Percentiles rank a stretch among this genome's conserved stretches.
These are phyloP conservation scores for Rhizomys pruinosus DNA, from an alignment of 2,113 vertebrate genomes.

Conservation along the genomic window DNA sequence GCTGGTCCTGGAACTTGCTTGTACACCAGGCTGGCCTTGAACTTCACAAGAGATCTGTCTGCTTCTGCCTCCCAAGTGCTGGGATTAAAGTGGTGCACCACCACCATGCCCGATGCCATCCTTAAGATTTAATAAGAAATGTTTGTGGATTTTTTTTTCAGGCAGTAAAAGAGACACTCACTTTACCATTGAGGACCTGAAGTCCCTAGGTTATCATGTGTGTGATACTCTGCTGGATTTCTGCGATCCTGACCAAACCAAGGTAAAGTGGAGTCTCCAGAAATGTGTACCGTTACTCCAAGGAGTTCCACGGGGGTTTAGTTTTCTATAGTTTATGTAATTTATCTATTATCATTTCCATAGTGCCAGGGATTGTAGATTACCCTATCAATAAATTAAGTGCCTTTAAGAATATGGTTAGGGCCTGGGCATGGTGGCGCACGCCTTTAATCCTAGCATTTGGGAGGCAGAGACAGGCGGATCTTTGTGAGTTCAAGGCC, in stretches of 20 bases:
- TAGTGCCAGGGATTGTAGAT: not conserved
- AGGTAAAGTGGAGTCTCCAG: conserved; percentile 85
- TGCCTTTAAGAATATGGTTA: not conserved
- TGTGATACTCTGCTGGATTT: conserved; percentile 96
- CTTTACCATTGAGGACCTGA: conserved; percentile 91
- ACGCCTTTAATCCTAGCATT: too few species aligned
- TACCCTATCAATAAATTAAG: not conserved
- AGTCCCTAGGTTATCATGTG: conserved; percentile 91
- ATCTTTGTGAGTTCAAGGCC: too few species aligned
- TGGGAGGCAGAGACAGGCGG: too few species aligned
- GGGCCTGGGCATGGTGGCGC: too few species aligned
- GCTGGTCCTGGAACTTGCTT: too few species aligned
- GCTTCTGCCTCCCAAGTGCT: too few species aligned
- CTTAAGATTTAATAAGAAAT: conserved; percentile 36
- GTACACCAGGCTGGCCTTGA: too few species aligned
- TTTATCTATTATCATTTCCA: not conserved
- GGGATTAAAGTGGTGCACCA: too few species aligned
- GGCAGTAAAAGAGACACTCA: conserved; percentile 91
- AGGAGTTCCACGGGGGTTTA: not conserved
- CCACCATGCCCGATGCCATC: too few species aligned
- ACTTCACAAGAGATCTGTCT: too few species aligned
- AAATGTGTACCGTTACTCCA: not conserved
- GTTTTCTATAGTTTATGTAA: not conserved
- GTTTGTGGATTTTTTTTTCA: conserved; percentile 70
- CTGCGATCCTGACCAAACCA: conserved; percentile 91